A percentile compares a stretch with the other conserved stretches of the same genome.
phyloP scores from a whole-genome alignment of 2,113 vertebrate genomes.

The Limnothrissa miodon region DNA sequence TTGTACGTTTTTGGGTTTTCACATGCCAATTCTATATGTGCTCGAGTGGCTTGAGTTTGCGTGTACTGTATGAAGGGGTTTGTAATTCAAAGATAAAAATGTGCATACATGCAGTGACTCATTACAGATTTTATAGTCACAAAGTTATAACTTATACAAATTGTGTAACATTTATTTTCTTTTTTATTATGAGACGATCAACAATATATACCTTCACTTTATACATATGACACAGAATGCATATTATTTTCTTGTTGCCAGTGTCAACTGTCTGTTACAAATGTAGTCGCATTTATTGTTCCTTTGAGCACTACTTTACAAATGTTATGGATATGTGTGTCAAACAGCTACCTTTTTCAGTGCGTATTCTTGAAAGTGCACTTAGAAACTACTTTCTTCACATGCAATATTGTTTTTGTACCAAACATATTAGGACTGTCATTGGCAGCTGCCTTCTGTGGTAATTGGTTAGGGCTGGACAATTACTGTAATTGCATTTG shows the following conservation, averaged over 20 bases:
- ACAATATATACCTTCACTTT: background rate
- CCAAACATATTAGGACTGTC: background rate
- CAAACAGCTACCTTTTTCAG: background rate
- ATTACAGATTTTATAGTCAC: background rate
- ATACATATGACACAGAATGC: background rate
- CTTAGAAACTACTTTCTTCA: background rate
- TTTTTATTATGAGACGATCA: background rate
- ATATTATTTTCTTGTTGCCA: background rate
- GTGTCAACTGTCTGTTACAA: background rate
- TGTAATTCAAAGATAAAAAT: constrained; percentile 12
- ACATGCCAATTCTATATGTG: background rate
- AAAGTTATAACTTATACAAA: background rate
- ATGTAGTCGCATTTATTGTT: background rate
- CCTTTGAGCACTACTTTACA: background rate
- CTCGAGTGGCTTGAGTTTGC: background rate
- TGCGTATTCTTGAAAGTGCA: background rate
- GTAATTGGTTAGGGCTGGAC: too few species aligned
- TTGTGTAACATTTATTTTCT: background rate
- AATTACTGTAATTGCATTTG: too few species aligned
- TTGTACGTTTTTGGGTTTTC: constrained; percentile 22
- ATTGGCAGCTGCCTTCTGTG: background rate
- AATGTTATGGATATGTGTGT: background rate
- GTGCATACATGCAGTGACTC: constrained; percentile 15
- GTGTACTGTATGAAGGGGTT: constrained; percentile 4
- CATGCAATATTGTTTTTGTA: background rate